Percentiles rank a stretch among this genome's conserved stretches.
phyloP scores from a whole-genome alignment of 2,888 invertebrate genomes.

The Nomada fabriciana region DNA sequence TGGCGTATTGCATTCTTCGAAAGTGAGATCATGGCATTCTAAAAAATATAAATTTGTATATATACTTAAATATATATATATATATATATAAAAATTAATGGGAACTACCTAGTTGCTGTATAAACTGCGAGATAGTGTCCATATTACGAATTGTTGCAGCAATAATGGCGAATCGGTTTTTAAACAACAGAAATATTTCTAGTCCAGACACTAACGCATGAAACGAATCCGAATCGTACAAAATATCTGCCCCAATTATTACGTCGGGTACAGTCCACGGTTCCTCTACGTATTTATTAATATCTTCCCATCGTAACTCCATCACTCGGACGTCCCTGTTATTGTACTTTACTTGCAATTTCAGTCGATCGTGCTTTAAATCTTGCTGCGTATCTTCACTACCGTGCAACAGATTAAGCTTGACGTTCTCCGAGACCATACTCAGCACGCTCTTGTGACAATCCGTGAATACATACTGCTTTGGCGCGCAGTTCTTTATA shows the following conservation, averaged over 20 bases:
- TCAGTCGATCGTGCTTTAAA: constrained; percentile 33
- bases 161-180: constrained; percentile 84
- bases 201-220: constrained; percentile 84
- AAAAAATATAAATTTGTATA: constrained; percentile 23
- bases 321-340: constrained; percentile 77
- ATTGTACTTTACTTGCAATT: constrained; percentile 60
- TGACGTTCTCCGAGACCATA: constrained; percentile 87
- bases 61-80: constrained; percentile 3
- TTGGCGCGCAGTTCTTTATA: constrained; percentile 86
- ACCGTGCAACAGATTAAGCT: constrained; percentile 85
- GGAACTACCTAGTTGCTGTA: constrained; percentile 85
- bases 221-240: constrained; percentile 87
- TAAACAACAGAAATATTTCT: constrained; percentile 80
- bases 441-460: constrained; percentile 89
- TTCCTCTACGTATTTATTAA: constrained; percentile 77
- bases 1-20: constrained; percentile 71
- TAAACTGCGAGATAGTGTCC: constrained; percentile 87
- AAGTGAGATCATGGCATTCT: constrained; percentile 72
- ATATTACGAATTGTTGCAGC: constrained; percentile 89
- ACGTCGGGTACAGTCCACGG: constrained; percentile 82
- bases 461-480: constrained; percentile 88
- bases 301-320: constrained; percentile 85
- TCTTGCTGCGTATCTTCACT: neutral
- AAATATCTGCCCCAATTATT: constrained; percentile 87
- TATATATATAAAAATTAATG: constrained; percentile 42